phyloP scores from a whole-genome alignment of 64 coral and sea anemone species.

The Porites australiensis region DNA sequence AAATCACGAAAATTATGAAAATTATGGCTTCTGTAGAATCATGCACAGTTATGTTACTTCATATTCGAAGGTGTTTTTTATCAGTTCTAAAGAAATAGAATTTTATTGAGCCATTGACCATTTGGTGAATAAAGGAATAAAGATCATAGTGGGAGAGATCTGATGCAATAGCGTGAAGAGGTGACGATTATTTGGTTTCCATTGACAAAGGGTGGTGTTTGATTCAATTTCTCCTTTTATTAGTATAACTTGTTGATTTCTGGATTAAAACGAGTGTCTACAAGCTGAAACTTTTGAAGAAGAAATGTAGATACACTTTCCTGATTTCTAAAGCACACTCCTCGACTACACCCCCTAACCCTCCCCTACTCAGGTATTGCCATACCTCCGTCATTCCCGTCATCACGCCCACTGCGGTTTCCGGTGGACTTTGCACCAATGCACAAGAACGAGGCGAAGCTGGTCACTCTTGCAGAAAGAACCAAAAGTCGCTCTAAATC shows the following conservation, averaged over 20 bases:
- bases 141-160: no score
- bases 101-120: no score
- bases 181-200: not conserved
- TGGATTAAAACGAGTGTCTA: not conserved
- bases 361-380: not conserved
- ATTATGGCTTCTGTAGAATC: not conserved
- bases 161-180: not conserved
- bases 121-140: no score
- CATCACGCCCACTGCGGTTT: not conserved
- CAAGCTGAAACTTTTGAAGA: not conserved
- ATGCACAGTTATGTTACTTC: not conserved
- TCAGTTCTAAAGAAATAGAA: no score
- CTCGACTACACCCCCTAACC: not conserved
- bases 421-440: constrained; percentile 14
- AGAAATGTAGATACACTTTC: not conserved
- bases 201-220: not conserved
- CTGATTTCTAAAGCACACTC: not conserved
- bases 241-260: no score
- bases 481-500: not conserved
- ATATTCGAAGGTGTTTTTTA: not conserved
- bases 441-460: not conserved
- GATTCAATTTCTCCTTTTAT: not conserved
- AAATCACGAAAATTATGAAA: not conserved
- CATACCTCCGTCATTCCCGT: not conserved
- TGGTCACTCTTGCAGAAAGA: not conserved